Evolutionary conservation across 2,113 vertebrate genomes (phyloP), one percentile per base, ranked within the genome.

Genomic region (Engystomops pustulosus): DNA sequence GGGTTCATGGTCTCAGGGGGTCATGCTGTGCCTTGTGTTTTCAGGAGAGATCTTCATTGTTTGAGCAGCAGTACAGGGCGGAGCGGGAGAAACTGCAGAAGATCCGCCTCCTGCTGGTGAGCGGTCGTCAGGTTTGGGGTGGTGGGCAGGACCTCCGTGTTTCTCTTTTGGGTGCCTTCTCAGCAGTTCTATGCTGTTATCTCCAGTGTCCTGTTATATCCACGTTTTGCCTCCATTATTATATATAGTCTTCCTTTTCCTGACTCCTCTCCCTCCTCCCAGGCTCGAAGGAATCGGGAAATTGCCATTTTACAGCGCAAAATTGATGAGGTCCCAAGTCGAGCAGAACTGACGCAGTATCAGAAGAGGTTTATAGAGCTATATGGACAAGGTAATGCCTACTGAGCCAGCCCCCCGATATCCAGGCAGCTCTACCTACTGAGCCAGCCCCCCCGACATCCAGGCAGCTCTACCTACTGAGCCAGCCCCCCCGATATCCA

Each of bases 331-430:
- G 96, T 99, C 34, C 98, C 98, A 10, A 98, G 96, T 90, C 93
- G 97, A 86, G 97, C 97, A 1, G 98, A 99, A 90, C 93, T 99
- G 76, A 98, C 96, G 51, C 98, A 99, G 90, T 99, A 99, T 91
- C 98, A 99, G 94, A 99, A 98, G 93, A 95, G 98, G 88, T 99
- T 99, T 90, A 95, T 99, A 85, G 98, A 99, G 89, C 97, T 99
- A 84, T 99, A 98, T 87, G 93, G 95, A 88, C 98, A 99, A 92
- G 98, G 98, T 95, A 92, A n/a, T n/a, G n/a, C n/a, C n/a, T n/a
- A n/a, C n/a, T n/a, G n/a, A n/a, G n/a, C n/a, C n/a, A n/a, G n/a
- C n/a, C n/a, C n/a, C n/a, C n/a, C n/a, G n/a, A n/a, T n/a, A n/a
- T n/a, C n/a, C n/a, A n/a, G n/a, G n/a, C n/a, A n/a, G n/a, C n/a